Conservation (phyloP, 2,797 vertebrate species). For the Luscinia megarhynchos region DNA sequence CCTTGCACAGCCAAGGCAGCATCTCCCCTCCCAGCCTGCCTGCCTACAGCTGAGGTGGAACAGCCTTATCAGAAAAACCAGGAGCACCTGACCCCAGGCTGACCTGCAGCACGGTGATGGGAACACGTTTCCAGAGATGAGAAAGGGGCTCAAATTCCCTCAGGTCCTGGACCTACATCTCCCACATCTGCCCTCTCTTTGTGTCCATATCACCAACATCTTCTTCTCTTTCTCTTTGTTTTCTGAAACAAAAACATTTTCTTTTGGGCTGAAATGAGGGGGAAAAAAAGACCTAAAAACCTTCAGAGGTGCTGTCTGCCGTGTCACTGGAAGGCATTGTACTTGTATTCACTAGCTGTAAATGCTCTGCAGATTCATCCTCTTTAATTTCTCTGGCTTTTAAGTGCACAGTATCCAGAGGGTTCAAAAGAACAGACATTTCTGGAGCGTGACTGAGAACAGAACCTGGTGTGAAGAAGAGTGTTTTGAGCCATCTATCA, state of each 20-base stretch:
- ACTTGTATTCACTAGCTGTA: not conserved
- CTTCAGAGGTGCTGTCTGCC: not conserved
- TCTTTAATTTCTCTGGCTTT: constrained; percentile 59
- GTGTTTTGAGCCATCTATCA: constrained; percentile 10
- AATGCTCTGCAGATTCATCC: constrained; percentile 17
- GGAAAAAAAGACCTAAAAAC: not conserved
- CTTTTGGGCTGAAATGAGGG: not conserved
- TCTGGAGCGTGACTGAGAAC: not conserved
- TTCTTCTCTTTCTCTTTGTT: not conserved
- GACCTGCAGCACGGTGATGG: not conserved
- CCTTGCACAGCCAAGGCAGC: accelerated
- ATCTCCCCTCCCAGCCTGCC: not conserved
- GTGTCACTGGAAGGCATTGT: not conserved
- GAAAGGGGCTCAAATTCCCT: not conserved
- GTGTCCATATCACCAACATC: not conserved
- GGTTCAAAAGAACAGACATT: constrained; percentile 44
- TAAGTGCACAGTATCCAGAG: not conserved
- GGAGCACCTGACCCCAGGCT: not conserved
- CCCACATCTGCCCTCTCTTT: not conserved
- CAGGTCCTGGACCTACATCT: not conserved
- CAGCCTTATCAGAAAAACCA: not conserved
- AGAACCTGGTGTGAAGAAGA: not conserved
- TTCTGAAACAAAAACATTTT: not conserved
- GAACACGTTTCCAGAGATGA: not conserved
- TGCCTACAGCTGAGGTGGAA: not conserved